Evolutionary conservation across 2,113 vertebrate species (phyloP).

Genomic region (Lates calcarifer): DNA sequence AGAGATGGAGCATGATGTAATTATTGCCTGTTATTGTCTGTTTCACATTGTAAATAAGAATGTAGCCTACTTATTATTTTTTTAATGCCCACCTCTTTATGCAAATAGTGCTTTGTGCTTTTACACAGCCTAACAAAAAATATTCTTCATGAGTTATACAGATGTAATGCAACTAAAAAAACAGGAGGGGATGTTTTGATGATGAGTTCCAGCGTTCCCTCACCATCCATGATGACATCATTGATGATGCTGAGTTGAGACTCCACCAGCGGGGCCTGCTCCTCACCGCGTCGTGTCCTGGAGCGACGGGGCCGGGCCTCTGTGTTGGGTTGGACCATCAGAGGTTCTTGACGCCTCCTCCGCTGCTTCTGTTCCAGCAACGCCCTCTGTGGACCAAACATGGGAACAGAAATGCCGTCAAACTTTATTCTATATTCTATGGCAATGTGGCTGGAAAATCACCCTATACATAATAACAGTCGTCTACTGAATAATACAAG

Average conservation of each 20-base stretch:
- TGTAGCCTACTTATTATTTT: no score
- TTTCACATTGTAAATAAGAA: no score
- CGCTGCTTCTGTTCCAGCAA: constrained; percentile 95
- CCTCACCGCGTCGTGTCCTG: constrained; percentile 86
- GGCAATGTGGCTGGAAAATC: background rate
- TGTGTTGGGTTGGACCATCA: constrained; percentile 95
- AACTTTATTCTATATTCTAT: background rate
- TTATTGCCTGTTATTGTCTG: no score
- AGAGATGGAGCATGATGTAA: no score
- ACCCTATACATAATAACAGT: background rate
- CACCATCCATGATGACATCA: constrained; percentile 89
- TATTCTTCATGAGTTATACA: background rate
- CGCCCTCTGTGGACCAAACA: constrained; percentile 84
- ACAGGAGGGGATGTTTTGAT: background rate
- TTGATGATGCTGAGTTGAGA: constrained; percentile 72
- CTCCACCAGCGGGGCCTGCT: constrained; percentile 90
- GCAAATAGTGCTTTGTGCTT: no score
- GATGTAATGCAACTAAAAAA: background rate
- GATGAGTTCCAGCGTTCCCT: constrained; percentile 39
- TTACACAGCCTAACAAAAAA: no score
- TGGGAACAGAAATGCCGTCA: background rate
- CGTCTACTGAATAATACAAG: background rate
- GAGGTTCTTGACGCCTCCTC: constrained; percentile 90
- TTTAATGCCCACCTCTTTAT: no score
- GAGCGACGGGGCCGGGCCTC: constrained; percentile 86